Base-by-base conservation (phyloP, 2,113 vertebrate species). In the Zosterops hypoxanthus region DNA sequence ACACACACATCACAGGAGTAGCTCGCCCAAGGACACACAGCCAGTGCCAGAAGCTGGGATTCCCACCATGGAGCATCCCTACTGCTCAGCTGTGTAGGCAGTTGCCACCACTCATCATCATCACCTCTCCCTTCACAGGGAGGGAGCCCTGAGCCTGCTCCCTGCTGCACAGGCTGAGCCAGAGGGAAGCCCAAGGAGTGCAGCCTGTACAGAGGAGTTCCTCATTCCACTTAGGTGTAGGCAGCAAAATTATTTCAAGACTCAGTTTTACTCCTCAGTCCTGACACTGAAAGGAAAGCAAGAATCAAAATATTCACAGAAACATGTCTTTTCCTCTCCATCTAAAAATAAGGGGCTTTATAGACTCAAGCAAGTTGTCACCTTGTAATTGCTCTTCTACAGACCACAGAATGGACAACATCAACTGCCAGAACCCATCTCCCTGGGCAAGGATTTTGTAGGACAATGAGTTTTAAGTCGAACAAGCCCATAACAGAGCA, bases 31-130 rank as follows among this genome's bases (percentile, higher is more conserved):
- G 75, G 91, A 94, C 68, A 65, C 5, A 1, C 11, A 90, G 56
- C 19, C 66, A 50, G 79, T 39, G 81, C 69, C 94, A 92, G 79
- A 47, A 84, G 61, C 75, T n/a, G 91, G 86, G 86, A 83, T 95
- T 77, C 76, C 88, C 86, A 82, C 29, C 23, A 12, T 0, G 3
- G 57, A 94, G 63, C 90, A 81, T 86, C 87, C 47, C 22, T 61
- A 25, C 60, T 75, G 55, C 82, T 80, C 31, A 70, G 73, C 39
- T 3, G 1, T 14, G 14, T 5, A 10, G 49, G n/a, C 11, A 0
- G n/a, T 70, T 92, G 82, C 73, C 82, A 69, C 23, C 55, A 28
- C 75, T 33, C 82, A n/a, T 66, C 73, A 61, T n/a, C 93, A 70
- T 8, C 75, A 69, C 59, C 42, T 69, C 89, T 53, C 6, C 21